These are phyloP conservation scores for Euphysa ruthae DNA, from an alignment of 30 jellyfish, hydroid and myxozoan genomes.

Conservation along the genomic window DNA sequence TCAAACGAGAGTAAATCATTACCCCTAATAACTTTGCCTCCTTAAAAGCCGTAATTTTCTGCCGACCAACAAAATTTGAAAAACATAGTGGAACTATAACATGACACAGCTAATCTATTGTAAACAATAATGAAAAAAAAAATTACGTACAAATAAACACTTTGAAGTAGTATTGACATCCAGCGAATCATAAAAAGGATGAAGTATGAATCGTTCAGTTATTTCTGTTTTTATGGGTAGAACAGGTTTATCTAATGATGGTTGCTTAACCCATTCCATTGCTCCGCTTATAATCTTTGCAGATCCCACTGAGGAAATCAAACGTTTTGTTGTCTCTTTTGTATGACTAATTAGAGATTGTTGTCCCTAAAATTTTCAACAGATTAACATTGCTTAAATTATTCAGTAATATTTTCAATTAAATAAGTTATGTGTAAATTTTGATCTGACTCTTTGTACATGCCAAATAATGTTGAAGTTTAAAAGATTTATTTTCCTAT, in stretches of 20 bases:
- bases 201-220: neutral
- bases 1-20: neutral
- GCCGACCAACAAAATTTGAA: no score
- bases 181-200: constrained; percentile 22
- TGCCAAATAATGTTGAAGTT: no score
- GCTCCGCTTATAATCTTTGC: constrained; percentile 12
- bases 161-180: neutral
- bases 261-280: constrained; percentile 26
- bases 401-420: no score
- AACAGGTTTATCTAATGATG: neutral
- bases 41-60: no score
- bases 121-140: no score
- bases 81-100: no score
- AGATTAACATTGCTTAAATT: no score
- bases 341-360: constrained; percentile 14
- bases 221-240: neutral
- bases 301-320: constrained; percentile 10
- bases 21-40: neutral
- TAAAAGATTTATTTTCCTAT: no score
- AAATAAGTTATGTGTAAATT: no score
- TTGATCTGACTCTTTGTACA: no score
- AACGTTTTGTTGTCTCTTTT: neutral
- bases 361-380: neutral
- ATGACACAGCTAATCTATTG: no score
- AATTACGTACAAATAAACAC: no score